These are phyloP conservation scores for Allobates femoralis DNA, from an alignment of 2,797 vertebrate genomes.

Conservation along the genomic window DNA sequence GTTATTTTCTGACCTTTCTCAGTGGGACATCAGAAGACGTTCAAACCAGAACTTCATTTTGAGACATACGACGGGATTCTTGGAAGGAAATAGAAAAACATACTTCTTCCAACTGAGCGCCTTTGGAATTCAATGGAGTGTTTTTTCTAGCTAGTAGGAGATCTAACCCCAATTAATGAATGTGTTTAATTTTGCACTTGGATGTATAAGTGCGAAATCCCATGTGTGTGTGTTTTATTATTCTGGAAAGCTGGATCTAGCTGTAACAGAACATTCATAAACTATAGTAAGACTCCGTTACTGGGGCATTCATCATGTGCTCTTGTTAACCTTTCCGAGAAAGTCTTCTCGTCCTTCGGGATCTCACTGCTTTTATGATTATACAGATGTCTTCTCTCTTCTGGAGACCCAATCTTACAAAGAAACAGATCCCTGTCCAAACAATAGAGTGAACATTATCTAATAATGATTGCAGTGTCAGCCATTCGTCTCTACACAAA, in stretches of 20 bases:
- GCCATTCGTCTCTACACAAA: neutral
- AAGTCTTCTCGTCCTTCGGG: slow-evolving; percentile 15
- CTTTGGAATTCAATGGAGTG: slow-evolving; percentile 16
- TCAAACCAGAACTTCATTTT: neutral
- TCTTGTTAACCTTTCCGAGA: slow-evolving; percentile 32
- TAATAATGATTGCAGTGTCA: neutral
- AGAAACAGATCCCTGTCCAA: slow-evolving; percentile 19
- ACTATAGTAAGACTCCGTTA: slow-evolving; percentile 9
- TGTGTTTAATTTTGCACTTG: slow-evolving; percentile 54
- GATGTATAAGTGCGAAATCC: slow-evolving; percentile 44
- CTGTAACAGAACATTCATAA: slow-evolving; percentile 32
- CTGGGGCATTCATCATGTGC: slow-evolving; percentile 41
- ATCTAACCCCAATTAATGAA: slow-evolving; percentile 50
- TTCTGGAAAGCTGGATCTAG: slow-evolving; percentile 28
- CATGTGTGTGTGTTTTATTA: slow-evolving; percentile 33
- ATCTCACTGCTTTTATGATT: slow-evolving; percentile 17
- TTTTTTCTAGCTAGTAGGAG: slow-evolving; percentile 47
- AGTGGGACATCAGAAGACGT: neutral
- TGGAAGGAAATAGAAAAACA: neutral
- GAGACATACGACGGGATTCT: neutral
- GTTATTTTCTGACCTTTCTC: neutral
- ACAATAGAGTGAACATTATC: neutral
- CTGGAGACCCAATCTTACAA: slow-evolving; percentile 6
- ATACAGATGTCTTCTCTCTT: slow-evolving; percentile 36
- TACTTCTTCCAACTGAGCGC: neutral